phyloP scores from a whole-genome alignment of 2,797 vertebrate species.

The Hafferia zeledoni region DNA sequence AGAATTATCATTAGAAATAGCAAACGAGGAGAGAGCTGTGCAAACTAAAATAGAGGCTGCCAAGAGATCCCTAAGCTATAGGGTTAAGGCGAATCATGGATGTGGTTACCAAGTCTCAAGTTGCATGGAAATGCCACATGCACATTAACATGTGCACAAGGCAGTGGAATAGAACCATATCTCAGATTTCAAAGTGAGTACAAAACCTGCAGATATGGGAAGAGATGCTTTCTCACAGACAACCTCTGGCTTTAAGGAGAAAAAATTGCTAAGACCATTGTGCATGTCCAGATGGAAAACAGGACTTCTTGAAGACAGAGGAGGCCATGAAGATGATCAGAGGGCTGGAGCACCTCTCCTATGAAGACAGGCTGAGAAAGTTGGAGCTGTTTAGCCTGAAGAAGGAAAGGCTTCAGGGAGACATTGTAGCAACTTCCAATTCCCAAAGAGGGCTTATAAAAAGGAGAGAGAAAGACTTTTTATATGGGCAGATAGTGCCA shows the following conservation, averaged over 20 bases:
- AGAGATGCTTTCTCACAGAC: not conserved
- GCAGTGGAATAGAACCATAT: not conserved
- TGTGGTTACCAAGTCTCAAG: not conserved
- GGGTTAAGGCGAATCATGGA: not conserved
- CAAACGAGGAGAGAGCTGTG: not conserved
- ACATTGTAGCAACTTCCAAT: not conserved
- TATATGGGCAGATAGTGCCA: not conserved
- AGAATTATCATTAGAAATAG: not conserved
- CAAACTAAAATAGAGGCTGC: not conserved
- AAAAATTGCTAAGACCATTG: not conserved
- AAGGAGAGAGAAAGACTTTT: not conserved
- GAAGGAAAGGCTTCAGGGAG: not conserved
- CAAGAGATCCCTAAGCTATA: not conserved
- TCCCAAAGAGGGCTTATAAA: not conserved
- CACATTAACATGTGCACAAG: not conserved
- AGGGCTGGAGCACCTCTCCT: not conserved
- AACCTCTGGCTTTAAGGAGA: not conserved
- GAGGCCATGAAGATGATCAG: not conserved
- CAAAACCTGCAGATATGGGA: not conserved
- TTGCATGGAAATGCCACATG: not conserved
- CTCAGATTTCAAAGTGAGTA: conserved; percentile 33
- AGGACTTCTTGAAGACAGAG: not conserved
- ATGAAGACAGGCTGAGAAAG: not conserved
- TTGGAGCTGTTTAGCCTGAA: not conserved
- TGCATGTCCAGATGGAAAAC: not conserved